Conservation (phyloP, 2,113 vertebrate genomes). For the Coturnix japonica region DNA sequence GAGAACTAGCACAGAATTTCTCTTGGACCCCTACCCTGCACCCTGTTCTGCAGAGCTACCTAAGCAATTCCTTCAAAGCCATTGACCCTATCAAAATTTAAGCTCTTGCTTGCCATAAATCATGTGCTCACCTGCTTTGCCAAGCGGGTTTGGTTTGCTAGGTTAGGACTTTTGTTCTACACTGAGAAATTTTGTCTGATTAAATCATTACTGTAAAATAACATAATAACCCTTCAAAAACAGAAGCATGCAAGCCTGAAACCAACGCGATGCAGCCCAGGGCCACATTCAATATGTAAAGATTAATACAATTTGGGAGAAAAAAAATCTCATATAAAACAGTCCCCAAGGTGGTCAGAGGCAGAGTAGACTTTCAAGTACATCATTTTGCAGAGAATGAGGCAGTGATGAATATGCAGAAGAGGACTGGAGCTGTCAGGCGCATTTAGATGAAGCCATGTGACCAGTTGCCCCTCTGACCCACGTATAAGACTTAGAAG, state of each 20-base stretch:
- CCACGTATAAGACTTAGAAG: conserved; percentile 43
- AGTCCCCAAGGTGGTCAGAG: conserved; percentile 55
- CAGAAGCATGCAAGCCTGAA: neutral
- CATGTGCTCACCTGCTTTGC: neutral
- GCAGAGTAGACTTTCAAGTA: conserved; percentile 56
- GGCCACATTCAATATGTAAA: neutral
- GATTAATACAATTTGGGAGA: conserved; percentile 47
- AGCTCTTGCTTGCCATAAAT: neutral
- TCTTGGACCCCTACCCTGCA: neutral
- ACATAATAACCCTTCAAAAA: neutral
- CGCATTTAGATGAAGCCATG: neutral
- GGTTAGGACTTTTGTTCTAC: conserved; percentile 20
- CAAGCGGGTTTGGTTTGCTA: neutral
- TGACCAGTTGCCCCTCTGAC: conserved; percentile 13
- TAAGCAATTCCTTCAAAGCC: neutral
- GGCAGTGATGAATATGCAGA: conserved; percentile 49
- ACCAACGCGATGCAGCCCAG: neutral
- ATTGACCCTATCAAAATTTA: neutral
- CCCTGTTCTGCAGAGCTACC: neutral
- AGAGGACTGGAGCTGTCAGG: conserved; percentile 50
- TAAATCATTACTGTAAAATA: conserved; percentile 36
- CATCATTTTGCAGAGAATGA: conserved; percentile 47
- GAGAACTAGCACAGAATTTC: neutral
- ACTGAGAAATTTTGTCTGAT: conserved; percentile 11
- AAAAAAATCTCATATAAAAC: conserved; percentile 13